These are phyloP conservation scores for Suillia variegata DNA, from an alignment of 2,888 invertebrate species.

Conservation along the genomic window DNA sequence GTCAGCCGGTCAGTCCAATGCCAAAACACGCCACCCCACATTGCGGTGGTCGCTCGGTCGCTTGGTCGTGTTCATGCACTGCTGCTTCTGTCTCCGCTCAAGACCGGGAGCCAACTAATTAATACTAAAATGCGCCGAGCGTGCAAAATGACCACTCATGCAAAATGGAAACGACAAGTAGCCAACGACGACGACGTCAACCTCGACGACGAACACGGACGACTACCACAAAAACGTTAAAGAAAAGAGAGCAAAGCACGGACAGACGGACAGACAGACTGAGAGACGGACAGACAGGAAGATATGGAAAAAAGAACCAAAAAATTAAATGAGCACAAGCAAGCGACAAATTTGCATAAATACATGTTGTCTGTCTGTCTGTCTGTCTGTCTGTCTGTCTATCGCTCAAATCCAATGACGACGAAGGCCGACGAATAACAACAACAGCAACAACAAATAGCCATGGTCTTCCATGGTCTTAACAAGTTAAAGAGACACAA, in stretches of 20 bases:
- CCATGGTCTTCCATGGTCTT: too few species aligned
- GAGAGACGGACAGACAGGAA: too few species aligned
- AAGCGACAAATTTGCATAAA: background rate
- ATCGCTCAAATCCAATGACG: background rate
- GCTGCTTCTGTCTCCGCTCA: background rate
- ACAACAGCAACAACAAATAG: too few species aligned
- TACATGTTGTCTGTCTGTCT: background rate
- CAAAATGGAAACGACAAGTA: background rate
- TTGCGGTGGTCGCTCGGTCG: too few species aligned
- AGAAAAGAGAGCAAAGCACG: too few species aligned
- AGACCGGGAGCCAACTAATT: background rate
- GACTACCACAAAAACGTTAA: too few species aligned
- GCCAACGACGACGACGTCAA: background rate
- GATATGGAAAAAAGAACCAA: too few species aligned
- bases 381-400: background rate
- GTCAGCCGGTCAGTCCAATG: too few species aligned
- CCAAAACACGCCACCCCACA: too few species aligned
- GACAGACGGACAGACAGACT: too few species aligned
- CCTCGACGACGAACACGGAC: too few species aligned
- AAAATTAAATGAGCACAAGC: slow-evolving; percentile 1
- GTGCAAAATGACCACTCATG: background rate
- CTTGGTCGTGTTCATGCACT: background rate
- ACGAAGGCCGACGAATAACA: background rate
- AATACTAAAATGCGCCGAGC: background rate
- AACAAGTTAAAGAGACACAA: background rate